Evolutionary conservation across 1,140 invertebrate genomes (phyloP), one percentile per base, ranked within the genome.

Genomic region (Popillia japonica): DNA sequence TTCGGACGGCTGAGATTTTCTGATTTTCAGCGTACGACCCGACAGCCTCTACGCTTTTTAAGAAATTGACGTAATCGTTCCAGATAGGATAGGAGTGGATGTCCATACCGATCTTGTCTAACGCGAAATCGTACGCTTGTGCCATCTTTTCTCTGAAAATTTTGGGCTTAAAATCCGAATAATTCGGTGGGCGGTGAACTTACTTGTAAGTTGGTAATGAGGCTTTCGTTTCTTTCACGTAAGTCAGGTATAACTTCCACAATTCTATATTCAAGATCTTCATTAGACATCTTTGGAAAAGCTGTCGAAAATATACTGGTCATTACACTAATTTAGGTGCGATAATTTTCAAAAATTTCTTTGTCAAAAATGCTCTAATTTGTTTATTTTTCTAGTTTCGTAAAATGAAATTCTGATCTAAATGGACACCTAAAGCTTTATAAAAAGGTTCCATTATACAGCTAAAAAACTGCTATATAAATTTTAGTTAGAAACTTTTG

Each of bases 1-100:
- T 98, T 73, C 98, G 90, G 4, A 99, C 96, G 17, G 98, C 98
- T 72, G 96, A 98, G 72, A 99, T 99, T 87, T 98, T 97, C 88
- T 99, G 98, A 88, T 99, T 99, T 87, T 99, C 98, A 0, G 98
- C 98, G 89, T 99, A 99, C 7, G 97, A 98, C 6, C 98, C 98
- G 2, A 98, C 94, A 14, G 98, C 98, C 83, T 99, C 98, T 0
- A 99, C 98, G 79, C 93, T 93, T 88, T 99, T 99, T n/a, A 99
- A 88, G 88, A 99, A 99, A 40, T 93, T 94, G 0, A 99, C 96
- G 85, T 99, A 99, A 87, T 99, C 99, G 84, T 96, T 96, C 97
- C 97, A 99, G 79, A 99, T 96, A 23, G 94, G 93, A 86, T 96
- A 98, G 0, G 97, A 98, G 87, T 97, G 95, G 80, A 98, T 96